Base-by-base conservation (phyloP, 1,140 invertebrate species). In the Uloborus diversus region DNA sequence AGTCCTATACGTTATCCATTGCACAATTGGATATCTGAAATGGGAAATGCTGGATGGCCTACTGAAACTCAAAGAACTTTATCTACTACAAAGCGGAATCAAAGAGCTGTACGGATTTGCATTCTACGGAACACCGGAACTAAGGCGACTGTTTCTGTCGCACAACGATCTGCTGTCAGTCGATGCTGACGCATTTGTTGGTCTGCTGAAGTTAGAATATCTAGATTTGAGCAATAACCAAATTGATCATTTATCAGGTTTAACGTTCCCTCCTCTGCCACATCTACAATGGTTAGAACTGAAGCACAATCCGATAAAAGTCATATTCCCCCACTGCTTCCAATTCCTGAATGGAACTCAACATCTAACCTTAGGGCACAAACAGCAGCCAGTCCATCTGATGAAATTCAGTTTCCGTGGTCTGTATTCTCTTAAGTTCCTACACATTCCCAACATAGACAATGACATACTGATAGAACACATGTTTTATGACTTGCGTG, bases 11-110 rank as follows among this genome's bases (percentile, higher is more conserved):
- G 62, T 81, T 13, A 75, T 75, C 51, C 51, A 81, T 4, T 92
- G 91, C 82, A 86, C 89, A 27, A 81, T 92, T 25, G 88, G 89
- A 80, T 88, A 90, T 81, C 85, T 92, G 71, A 89, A 90, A 66
- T 92, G 91, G 91, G 90, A 92, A 84, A 91, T 92, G 89, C 92
- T 92, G 82, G 89, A 91, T 71, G 90, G 90, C 17, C 83, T 92
- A 2, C 83, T 87, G 2, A 89, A 88, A 64, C 82, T 92, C 11
- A 85, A 89, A 75, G 89, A 89, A 81, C 86, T 92, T 20, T 89
- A 90, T 27, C 82, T 92, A 32, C 90, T 92, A 59, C 88, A 88
- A 69, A 92, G 92, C 82, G 87, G 88, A 51, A 87, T 92, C 9
- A 87, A 88, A 82, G 90, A 90, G 56, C 88, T 92, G 57, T 90